Evolutionary conservation across 2,888 invertebrate species (phyloP).

Genomic region (Cremastinae sp.): DNA sequence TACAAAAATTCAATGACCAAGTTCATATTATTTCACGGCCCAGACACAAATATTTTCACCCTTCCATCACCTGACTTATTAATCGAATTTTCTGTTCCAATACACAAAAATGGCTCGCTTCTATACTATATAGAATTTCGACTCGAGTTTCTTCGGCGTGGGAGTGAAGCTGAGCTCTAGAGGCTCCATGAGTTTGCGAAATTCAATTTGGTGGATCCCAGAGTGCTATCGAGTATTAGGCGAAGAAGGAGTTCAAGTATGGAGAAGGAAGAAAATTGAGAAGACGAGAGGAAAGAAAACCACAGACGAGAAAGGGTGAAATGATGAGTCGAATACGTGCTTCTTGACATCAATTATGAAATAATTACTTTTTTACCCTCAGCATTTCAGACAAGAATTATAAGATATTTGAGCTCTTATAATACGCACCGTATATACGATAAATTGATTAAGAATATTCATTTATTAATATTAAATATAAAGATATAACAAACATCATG

Average conservation of each 20-base stretch:
- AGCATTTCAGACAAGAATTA: conserved; percentile 31
- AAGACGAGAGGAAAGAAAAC: neutral
- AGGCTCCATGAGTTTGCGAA: conserved; percentile 41
- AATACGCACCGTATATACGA: too few relatives aligned
- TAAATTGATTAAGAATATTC: too few relatives aligned
- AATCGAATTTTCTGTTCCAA: too few relatives aligned
- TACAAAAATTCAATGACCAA: too few relatives aligned
- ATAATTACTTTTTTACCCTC: conserved; percentile 34
- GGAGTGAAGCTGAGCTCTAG: conserved; percentile 6
- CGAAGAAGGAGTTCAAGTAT: neutral
- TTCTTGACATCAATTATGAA: conserved; percentile 44
- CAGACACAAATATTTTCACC: too few relatives aligned
- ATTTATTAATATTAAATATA: too few relatives aligned
- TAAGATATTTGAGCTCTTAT: too few relatives aligned
- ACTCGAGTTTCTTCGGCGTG: neutral
- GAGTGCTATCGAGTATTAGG: conserved; percentile 11
- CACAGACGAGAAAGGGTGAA: conserved; percentile 17
- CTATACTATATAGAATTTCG: conserved; percentile 13
- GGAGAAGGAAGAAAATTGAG: neutral
- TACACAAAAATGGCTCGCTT: too few relatives aligned
- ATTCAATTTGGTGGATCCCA: conserved; percentile 33
- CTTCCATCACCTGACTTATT: too few relatives aligned
- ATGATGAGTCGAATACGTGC: conserved; percentile 34
- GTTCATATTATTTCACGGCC: too few relatives aligned
- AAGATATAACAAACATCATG: too few relatives aligned